These are phyloP conservation scores for Lasiurus cinereus DNA, from an alignment of 2,113 vertebrate species.

Conservation along the genomic window DNA sequence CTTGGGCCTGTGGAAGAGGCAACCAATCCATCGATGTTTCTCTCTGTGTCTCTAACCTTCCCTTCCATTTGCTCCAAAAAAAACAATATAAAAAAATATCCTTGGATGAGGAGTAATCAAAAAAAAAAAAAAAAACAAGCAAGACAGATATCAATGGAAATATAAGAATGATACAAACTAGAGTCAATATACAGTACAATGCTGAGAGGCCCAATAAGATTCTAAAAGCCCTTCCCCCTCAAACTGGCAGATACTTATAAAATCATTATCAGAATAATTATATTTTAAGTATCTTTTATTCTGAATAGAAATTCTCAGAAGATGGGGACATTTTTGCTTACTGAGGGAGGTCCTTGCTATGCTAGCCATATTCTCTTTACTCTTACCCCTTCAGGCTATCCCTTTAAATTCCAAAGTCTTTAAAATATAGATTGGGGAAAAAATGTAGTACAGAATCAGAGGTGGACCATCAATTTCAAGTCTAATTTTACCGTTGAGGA, in stretches of 20 bases:
- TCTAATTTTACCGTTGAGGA: slow-evolving; percentile 20
- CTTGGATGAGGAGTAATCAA: no score
- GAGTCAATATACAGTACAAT: neutral
- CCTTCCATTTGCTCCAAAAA: no score
- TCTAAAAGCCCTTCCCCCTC: neutral
- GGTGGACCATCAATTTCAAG: neutral
- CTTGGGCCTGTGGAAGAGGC: no score
- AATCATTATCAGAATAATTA: neutral
- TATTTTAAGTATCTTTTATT: slow-evolving; percentile 6
- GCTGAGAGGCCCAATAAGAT: neutral
- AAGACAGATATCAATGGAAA: neutral
- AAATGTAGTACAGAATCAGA: neutral
- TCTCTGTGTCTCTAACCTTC: no score
- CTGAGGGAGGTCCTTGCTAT: neutral
- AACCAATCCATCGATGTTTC: no score
- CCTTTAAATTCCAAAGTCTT: slow-evolving; percentile 37
- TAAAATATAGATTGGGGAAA: neutral
- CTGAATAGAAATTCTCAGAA: slow-evolving; percentile 49
- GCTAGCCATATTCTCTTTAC: neutral
- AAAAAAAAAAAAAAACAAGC: neutral
- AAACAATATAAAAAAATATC: no score
- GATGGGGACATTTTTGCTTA: neutral
- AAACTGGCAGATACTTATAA: neutral
- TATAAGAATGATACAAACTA: neutral
- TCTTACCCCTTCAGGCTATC: neutral